Percentiles rank a stretch among this genome's conserved stretches.
Evolutionary conservation across 2,797 vertebrate genomes (phyloP).

Genomic region (Apogon talboti): DNA sequence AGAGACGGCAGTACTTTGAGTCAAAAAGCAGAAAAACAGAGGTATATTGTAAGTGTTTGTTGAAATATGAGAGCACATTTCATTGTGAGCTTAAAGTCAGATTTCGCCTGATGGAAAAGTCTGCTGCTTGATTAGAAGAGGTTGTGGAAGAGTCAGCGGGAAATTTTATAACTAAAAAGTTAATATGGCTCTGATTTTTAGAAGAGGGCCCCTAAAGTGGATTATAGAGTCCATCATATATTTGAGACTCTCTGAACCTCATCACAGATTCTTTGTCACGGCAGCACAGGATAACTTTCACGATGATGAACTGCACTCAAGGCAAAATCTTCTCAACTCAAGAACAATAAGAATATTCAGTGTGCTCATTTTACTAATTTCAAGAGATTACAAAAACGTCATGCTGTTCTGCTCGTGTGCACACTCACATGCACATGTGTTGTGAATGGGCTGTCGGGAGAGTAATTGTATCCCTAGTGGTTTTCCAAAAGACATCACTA

Average conservation of each 20-base stretch:
- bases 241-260: constrained; percentile 19
- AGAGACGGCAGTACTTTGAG: constrained; percentile 8
- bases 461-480: constrained; percentile 69
- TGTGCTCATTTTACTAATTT: constrained; percentile 43
- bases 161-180: constrained; percentile 22
- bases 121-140: constrained; percentile 24
- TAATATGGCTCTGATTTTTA: constrained; percentile 21
- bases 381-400: constrained; percentile 30
- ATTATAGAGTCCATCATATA: constrained; percentile 6
- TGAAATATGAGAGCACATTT: constrained; percentile 7
- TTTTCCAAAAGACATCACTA: constrained; percentile 53
- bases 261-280: constrained; percentile 36
- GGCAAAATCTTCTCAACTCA: constrained; percentile 31
- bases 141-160: constrained; percentile 38
- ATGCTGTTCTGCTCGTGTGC: constrained; percentile 10
- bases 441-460: constrained; percentile 62
- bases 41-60: background rate
- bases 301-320: constrained; percentile 23
- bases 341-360: constrained; percentile 50
- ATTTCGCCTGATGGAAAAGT: constrained; percentile 37
- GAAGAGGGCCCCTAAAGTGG: constrained; percentile 16
- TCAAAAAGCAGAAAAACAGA: constrained; percentile 4
- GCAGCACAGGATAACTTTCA: constrained; percentile 50
- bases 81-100: constrained; percentile 14
- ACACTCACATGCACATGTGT: constrained; percentile 25